Evolutionary conservation across 2,113 vertebrate genomes (phyloP).

Genomic region (Ceyx cyanopectus): DNA sequence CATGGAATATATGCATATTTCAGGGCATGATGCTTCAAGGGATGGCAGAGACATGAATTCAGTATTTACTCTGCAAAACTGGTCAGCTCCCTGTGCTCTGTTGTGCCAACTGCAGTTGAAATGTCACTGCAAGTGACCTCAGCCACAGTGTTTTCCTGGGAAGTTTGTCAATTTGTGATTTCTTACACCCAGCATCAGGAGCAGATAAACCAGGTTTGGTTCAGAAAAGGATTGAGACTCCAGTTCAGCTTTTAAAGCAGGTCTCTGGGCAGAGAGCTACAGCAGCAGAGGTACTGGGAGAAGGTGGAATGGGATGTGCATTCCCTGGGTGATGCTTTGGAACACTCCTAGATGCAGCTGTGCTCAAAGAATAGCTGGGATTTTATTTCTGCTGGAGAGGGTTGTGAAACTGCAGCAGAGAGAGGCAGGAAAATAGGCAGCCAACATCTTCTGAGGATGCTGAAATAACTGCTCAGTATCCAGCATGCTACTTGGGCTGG

Average conservation of each 20-base stretch:
- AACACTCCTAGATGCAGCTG: background rate
- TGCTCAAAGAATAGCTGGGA: background rate
- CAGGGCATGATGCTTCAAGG: background rate
- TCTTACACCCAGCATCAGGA: background rate
- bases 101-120: background rate
- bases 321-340: background rate
- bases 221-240: background rate
- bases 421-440: background rate
- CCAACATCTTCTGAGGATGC: background rate
- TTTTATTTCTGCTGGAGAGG: background rate
- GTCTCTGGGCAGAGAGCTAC: background rate
- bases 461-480: background rate
- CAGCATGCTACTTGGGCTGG: background rate
- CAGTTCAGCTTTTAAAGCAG: background rate
- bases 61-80: background rate
- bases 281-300: accelerated
- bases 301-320: background rate
- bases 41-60: background rate
- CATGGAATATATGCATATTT: background rate
- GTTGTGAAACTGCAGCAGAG: background rate
- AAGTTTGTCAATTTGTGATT: background rate
- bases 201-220: background rate
- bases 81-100: background rate
- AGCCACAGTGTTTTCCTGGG: background rate
- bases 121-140: background rate